These are phyloP conservation scores for Phymastichus coffea DNA, from an alignment of 1,140 invertebrate genomes.

Conservation along the genomic window DNA sequence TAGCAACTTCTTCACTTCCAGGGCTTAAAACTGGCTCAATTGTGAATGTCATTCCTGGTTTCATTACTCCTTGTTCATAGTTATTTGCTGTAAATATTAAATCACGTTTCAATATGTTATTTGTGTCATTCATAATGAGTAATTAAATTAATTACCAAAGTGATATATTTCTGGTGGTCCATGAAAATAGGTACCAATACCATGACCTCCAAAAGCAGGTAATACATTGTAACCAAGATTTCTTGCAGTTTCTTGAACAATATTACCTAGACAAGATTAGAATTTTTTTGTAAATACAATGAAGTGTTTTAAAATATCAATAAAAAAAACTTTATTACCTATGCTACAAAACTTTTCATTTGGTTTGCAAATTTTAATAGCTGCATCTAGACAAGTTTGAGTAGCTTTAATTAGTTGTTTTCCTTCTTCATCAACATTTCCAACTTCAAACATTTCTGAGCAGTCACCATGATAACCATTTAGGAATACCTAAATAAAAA, in stretches of 20 bases:
- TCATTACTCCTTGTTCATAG: constrained; percentile 73
- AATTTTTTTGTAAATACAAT: constrained; percentile 7
- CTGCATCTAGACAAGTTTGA: constrained; percentile 70
- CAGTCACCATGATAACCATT: constrained; percentile 92
- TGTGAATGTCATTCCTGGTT: constrained; percentile 89
- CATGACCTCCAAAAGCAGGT: constrained; percentile 85
- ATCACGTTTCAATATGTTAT: background rate
- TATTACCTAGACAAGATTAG: constrained; percentile 50
- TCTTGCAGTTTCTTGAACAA: constrained; percentile 66
- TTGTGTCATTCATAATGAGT: background rate
- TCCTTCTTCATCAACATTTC: constrained; percentile 75
- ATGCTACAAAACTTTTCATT: constrained; percentile 73
- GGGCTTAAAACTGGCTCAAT: constrained; percentile 88
- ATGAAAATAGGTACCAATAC: constrained; percentile 91
- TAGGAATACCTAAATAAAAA: constrained; percentile 71
- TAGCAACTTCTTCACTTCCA: constrained; percentile 65
- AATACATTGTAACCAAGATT: constrained; percentile 69
- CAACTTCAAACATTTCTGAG: constrained; percentile 83
- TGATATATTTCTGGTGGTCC: constrained; percentile 88
- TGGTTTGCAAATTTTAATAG: constrained; percentile 77
- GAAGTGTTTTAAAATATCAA: constrained; percentile 4
- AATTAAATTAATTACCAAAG: constrained; percentile 54
- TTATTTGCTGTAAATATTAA: constrained; percentile 63
- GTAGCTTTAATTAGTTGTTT: constrained; percentile 69
- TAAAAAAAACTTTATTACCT: constrained; percentile 56